Percentiles rank a stretch among this genome's conserved stretches.
These are phyloP conservation scores for Ceryle rudis DNA, from an alignment of 2,797 vertebrate genomes.

Conservation along the genomic window DNA sequence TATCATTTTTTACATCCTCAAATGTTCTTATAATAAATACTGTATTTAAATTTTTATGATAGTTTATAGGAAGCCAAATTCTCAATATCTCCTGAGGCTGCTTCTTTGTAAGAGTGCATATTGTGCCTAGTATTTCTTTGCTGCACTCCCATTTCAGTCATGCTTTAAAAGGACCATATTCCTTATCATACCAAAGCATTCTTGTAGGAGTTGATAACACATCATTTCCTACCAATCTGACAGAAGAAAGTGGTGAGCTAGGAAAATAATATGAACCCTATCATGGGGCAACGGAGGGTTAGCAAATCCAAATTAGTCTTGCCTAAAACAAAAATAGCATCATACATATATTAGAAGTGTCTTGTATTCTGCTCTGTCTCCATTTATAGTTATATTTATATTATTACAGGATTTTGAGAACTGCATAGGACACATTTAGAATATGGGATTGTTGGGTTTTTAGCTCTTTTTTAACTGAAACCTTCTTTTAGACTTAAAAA, in stretches of 20 bases:
- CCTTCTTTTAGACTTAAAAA: not conserved
- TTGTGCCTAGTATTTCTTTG: not conserved
- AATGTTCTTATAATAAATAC: not conserved
- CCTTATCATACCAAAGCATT: not conserved
- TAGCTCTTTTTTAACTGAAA: not conserved
- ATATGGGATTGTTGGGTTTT: not conserved
- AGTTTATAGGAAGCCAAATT: not conserved
- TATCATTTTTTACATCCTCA: not conserved
- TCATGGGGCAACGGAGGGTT: not conserved
- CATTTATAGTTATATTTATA: not conserved
- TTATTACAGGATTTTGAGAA: not conserved
- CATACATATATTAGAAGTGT: not conserved
- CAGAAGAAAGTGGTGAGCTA: not conserved
- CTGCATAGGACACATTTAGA: fast-evolving
- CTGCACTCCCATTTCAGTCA: not conserved
- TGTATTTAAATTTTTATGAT: not conserved
- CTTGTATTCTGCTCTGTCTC: not conserved
- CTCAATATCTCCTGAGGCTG: not conserved
- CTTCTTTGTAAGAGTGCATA: not conserved
- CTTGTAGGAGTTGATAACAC: not conserved
- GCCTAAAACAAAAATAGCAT: not conserved
- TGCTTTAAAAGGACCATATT: not conserved
- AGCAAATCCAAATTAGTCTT: not conserved
- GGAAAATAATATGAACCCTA: not conserved
- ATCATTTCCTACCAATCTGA: not conserved